phyloP scores from a whole-genome alignment of 2,113 vertebrate genomes.

The Onychorhynchus coronatus region DNA sequence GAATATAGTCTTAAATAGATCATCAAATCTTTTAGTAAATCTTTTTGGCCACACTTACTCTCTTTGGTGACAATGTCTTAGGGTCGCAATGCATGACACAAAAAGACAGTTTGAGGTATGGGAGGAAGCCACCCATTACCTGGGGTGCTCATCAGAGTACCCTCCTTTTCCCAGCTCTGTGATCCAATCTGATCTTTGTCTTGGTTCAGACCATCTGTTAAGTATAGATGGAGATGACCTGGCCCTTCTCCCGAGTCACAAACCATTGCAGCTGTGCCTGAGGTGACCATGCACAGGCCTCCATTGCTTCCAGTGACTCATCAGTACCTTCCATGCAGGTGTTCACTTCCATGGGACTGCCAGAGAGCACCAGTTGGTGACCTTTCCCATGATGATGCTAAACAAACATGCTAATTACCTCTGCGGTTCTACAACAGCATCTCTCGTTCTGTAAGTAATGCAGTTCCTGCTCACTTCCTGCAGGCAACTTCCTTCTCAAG shows the following conservation, averaged over 20 bases:
- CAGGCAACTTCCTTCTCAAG: not conserved
- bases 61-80: not conserved
- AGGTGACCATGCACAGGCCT: fast-evolving
- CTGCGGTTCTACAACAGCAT: not conserved
- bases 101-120: not conserved
- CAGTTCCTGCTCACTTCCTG: not conserved
- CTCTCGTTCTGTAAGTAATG: not conserved
- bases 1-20: not conserved
- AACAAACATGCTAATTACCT: not conserved
- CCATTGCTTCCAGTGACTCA: not conserved
- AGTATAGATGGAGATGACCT: not conserved
- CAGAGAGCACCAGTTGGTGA: not conserved
- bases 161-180: not conserved
- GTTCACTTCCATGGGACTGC: not conserved
- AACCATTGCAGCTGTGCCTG: not conserved
- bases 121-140: not conserved
- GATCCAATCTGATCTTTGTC: not conserved
- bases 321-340: not conserved
- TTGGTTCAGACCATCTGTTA: not conserved
- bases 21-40: not conserved
- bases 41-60: not conserved
- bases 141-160: not conserved
- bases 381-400: not conserved
- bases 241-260: not conserved
- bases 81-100: not conserved